Base-by-base conservation (phyloP, 2,113 vertebrate genomes). In the Salminus brasiliensis region DNA sequence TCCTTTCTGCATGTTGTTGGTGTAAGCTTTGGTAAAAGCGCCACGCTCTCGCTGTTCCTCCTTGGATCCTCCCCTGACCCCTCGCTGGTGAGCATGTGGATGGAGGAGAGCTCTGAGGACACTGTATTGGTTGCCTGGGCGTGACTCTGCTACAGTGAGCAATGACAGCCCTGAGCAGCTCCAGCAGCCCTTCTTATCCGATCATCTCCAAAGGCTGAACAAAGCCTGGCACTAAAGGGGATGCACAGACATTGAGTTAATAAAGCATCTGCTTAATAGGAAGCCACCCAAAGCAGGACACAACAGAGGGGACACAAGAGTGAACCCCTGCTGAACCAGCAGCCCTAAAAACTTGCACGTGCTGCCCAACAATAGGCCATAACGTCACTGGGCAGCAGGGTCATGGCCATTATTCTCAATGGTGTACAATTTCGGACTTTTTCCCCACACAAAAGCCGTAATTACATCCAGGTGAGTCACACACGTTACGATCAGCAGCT, bases 101-200 rank as follows among this genome's bases (percentile, higher is more conserved):
- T 82, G 78, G 63, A 87, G 85, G 84, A 81, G 72, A 82, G 79
- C 82, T 85, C 78, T 79, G 78, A 76, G 83, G 86, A 84, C 82
- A 87, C 81, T 85, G 89, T 84, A 81, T 65, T 34, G 77, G 87
- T 77, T 85, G 86, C 81, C 88, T 87, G 91, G 90, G 90, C 87
- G 88, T 91, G 89, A 92, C 90, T 88, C 88, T 84, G 85, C 87
- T 87, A 88, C 81, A 88, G 88, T 86, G 69, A 80, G 65, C 69
- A 27, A 72, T 25, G 75, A 77, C 57, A n/a, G n/a, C n/a, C 65
- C 49, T 70, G 11, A 77, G 18, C 49, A 77, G 18, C 49, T 65
- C 68, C 52, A 59, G 36, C 74, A 32, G 74, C 83, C 77, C 57
- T 68, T 63, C 74, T 79, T 78, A 32, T 69, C 72, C 43, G 53